Base-by-base conservation (phyloP, 2,797 vertebrate species). In the Oreortyx pictus region DNA sequence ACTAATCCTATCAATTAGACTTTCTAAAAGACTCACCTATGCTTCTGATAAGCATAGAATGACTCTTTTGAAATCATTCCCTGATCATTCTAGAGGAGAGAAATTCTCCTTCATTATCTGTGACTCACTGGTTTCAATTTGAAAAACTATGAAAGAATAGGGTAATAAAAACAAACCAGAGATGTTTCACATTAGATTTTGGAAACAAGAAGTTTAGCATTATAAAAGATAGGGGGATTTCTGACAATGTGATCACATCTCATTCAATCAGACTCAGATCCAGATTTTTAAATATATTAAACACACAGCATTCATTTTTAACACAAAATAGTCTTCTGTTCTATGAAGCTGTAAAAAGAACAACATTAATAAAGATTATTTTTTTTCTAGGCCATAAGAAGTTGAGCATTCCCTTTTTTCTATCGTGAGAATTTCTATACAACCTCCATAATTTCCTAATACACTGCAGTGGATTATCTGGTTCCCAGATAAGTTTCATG, bases 401-500 rank as follows among this genome's bases (percentile, higher is more conserved):
- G 31, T 81, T 9, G 35, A 77, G 33, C 14, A 72, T 77, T 87
- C 8, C 0, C 10, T 23, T 44, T 87, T 75, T 86, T 90, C 92
- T 72, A 13, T 25, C 29, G 27, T 92, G 37, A 88, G 27, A 83
- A 71, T 77, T 79, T 77, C 87, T 88, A 68, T 47, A 46, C 19
- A 5, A 15, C 70, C 57, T 74, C 74, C 62, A 93, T 82, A 77
- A 81, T 90, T 92, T 88, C 84, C 54, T 72, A 44, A 50, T 81
- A 59, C 24, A 66, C 77, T 85, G 29, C 54, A 65, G 35, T 25
- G 61, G 79, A 90, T 91, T 95, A 92, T 23, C 43, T 86, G 46
- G 27, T 96, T 96, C 93, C 95, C 90, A 94, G 70, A 81, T 92
- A 94, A 33, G 27, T 66, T 84, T 73, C 81, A 25, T 96, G 95